Evolutionary conservation across 2,888 invertebrate species (phyloP).

Genomic region (Conistra vaccinii): DNA sequence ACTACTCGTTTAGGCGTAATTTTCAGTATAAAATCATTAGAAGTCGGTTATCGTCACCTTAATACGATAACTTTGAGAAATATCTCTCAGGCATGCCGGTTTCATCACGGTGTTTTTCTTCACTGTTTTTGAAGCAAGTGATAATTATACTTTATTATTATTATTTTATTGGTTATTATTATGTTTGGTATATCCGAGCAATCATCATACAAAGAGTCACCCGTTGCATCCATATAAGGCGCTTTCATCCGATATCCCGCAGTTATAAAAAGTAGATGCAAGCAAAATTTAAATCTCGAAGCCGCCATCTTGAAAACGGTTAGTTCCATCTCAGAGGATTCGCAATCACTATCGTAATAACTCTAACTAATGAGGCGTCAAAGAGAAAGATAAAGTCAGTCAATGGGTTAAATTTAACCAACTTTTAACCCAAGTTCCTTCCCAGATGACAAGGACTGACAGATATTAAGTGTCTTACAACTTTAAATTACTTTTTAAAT

Average conservation of each 20-base stretch:
- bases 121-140: too few relatives aligned
- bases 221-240: too few relatives aligned
- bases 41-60: too few relatives aligned
- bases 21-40: too few relatives aligned
- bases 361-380: constrained; percentile 41
- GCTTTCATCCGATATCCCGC: neutral
- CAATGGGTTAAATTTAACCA: constrained; percentile 26
- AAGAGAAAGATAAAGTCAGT: constrained; percentile 27
- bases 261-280: neutral
- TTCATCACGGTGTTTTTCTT: too few relatives aligned
- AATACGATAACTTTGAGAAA: too few relatives aligned
- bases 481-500: constrained; percentile 68
- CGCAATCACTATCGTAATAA: constrained; percentile 24
- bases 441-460: constrained; percentile 52
- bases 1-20: too few relatives aligned
- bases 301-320: constrained; percentile 37
- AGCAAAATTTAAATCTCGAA: neutral
- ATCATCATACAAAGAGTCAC: neutral
- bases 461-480: constrained; percentile 60
- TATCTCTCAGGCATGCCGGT: too few relatives aligned
- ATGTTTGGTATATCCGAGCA: neutral
- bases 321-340: constrained; percentile 23
- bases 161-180: neutral
- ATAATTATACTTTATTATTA: too few relatives aligned
- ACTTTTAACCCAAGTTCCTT: constrained; percentile 17